These are phyloP conservation scores for Sciaenops ocellatus DNA, from an alignment of 2,797 vertebrate genomes.

Conservation along the genomic window DNA sequence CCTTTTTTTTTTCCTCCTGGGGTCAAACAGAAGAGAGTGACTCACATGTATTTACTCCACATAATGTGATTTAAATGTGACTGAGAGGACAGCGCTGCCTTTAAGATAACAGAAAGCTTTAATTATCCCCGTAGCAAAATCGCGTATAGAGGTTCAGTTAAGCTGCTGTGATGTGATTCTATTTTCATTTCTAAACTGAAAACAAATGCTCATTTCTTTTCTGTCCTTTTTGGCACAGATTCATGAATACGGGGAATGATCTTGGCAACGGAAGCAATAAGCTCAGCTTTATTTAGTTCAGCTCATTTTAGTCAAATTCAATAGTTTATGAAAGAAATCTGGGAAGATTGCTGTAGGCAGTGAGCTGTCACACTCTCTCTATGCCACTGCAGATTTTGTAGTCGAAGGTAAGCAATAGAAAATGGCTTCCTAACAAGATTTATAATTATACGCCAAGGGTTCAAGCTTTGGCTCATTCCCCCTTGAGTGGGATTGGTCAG, in stretches of 20 bases:
- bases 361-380: constrained; percentile 60
- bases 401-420: constrained; percentile 57
- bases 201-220: constrained; percentile 62
- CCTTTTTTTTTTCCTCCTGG: constrained; percentile 26
- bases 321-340: constrained; percentile 48
- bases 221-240: constrained; percentile 30
- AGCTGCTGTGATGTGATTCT: constrained; percentile 58
- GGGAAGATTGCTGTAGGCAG: constrained; percentile 57
- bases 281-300: constrained; percentile 66
- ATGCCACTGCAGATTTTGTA: constrained; percentile 43
- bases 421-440: constrained; percentile 70
- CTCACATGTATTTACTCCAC: constrained; percentile 67
- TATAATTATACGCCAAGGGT: constrained; percentile 71
- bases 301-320: constrained; percentile 65
- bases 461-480: constrained; percentile 65
- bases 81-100: constrained; percentile 71
- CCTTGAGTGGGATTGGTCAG: constrained; percentile 68
- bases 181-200: constrained; percentile 59
- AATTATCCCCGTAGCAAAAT: constrained; percentile 62
- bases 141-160: constrained; percentile 48
- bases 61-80: constrained; percentile 81
- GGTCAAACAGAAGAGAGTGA: constrained; percentile 66
- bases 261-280: constrained; percentile 46
- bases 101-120: constrained; percentile 63
- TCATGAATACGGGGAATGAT: constrained; percentile 42